Evolutionary conservation across 2,113 vertebrate genomes (phyloP).

Genomic region (Apodemus sylvaticus): DNA sequence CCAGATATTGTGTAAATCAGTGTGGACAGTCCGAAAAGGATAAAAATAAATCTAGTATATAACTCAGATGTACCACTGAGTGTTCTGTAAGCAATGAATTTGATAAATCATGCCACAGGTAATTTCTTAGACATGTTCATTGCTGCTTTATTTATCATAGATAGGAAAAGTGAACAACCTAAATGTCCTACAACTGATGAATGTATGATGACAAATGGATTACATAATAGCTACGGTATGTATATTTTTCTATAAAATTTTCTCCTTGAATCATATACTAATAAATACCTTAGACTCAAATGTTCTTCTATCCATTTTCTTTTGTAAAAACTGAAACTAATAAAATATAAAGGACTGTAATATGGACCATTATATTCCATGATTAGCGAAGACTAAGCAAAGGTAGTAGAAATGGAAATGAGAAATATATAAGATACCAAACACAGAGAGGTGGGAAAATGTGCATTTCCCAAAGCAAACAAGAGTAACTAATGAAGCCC

Average conservation of each 20-base stretch:
- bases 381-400: background rate
- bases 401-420: background rate
- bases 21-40: background rate
- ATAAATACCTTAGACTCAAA: background rate
- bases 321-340: background rate
- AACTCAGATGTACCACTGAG: background rate
- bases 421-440: background rate
- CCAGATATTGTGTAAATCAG: background rate
- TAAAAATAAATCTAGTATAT: background rate
- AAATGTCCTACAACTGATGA: background rate
- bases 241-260: background rate
- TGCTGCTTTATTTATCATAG: background rate
- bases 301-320: background rate
- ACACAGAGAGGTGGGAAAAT: background rate
- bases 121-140: background rate
- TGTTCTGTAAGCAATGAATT: background rate
- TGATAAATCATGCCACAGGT: background rate
- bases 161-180: background rate
- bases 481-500: background rate
- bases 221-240: background rate
- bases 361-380: background rate
- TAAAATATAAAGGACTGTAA: background rate
- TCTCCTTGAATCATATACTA: background rate
- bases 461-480: background rate
- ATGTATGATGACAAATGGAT: background rate